phyloP scores from a whole-genome alignment of 2,888 invertebrate species.

The Rhingia rostrata region DNA sequence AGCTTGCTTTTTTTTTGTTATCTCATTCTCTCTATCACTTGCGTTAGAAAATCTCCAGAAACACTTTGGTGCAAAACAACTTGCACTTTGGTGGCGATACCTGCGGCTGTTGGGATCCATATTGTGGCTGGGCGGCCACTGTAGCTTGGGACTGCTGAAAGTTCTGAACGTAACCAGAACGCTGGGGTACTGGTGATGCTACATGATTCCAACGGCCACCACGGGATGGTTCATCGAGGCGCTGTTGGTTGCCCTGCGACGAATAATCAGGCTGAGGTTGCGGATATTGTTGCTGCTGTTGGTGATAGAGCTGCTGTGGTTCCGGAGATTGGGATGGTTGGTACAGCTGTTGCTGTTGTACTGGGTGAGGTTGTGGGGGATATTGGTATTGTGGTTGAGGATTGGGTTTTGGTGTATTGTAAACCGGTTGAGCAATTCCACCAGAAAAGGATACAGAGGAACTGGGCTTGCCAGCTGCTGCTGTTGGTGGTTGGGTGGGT shows the following conservation, averaged over 20 bases:
- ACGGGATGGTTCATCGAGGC: slow-evolving; percentile 50
- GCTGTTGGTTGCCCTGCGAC: slow-evolving; percentile 32
- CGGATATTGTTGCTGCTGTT: slow-evolving; percentile 70
- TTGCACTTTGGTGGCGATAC: slow-evolving; percentile 66
- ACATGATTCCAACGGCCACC: slow-evolving; percentile 68
- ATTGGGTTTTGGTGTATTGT: slow-evolving; percentile 69
- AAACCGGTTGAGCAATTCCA: slow-evolving; percentile 54
- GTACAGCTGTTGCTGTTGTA: slow-evolving; percentile 73
- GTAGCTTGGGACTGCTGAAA: slow-evolving; percentile 57
- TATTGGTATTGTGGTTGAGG: slow-evolving; percentile 64
- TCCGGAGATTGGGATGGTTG: slow-evolving; percentile 73
- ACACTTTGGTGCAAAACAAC: slow-evolving; percentile 69
- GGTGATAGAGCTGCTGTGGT: slow-evolving; percentile 75
- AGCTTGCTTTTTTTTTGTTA: slow-evolving; percentile 43
- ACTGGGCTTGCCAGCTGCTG: slow-evolving; percentile 66
- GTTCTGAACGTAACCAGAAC: slow-evolving; percentile 65
- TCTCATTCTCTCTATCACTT: slow-evolving; percentile 26
- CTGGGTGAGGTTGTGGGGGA: slow-evolving; percentile 63
- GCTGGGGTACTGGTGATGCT: slow-evolving; percentile 73
- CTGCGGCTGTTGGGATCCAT: slow-evolving; percentile 68
- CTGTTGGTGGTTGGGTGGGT: slow-evolving; percentile 52
- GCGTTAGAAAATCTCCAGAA: slow-evolving; percentile 71
- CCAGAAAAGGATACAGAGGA: slow-evolving; percentile 68
- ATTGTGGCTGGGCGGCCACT: slow-evolving; percentile 60
- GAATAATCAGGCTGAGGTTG: slow-evolving; percentile 43